Conservation (phyloP, 2,888 invertebrate genomes). For the Microchrysa polita region DNA sequence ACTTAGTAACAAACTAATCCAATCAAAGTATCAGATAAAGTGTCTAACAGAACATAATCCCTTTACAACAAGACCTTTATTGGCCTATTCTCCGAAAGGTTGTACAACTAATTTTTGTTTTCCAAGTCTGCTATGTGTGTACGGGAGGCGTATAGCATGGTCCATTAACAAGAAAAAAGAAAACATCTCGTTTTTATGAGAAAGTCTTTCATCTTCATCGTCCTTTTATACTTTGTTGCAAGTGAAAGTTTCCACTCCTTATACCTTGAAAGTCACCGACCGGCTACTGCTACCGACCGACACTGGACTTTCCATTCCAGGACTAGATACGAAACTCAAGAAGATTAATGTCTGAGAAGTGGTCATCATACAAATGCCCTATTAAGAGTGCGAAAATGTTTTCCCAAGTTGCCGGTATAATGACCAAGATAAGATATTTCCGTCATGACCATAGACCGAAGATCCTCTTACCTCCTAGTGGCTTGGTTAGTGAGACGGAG, state of each 20-base stretch:
- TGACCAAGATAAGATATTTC: not conserved
- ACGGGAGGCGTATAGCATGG: not conserved
- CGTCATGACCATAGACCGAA: too few relatives aligned
- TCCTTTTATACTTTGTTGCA: not conserved
- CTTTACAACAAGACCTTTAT: slow-evolving; percentile 9
- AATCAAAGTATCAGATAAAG: slow-evolving; percentile 10
- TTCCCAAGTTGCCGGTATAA: not conserved
- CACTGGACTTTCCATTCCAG: too few relatives aligned
- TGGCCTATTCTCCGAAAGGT: not conserved
- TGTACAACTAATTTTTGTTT: not conserved
- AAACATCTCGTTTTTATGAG: too few relatives aligned
- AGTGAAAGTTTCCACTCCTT: not conserved
- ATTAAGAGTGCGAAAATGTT: slow-evolving; percentile 4
- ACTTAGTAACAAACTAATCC: not conserved
- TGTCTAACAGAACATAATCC: slow-evolving; percentile 7
- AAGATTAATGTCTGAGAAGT: slow-evolving; percentile 13
- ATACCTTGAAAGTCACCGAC: not conserved
- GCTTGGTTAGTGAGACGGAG: too few relatives aligned
- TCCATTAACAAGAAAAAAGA: not conserved
- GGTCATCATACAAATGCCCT: slow-evolving; percentile 10
- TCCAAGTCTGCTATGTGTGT: not conserved
- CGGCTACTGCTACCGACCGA: too few relatives aligned
- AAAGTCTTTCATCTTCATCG: not conserved
- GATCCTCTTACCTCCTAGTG: too few relatives aligned
- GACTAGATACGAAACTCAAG: not conserved